Evolutionary conservation across 2,797 vertebrate genomes (phyloP), one percentile per base, ranked within the genome.

Genomic region (Diceros bicornis): DNA sequence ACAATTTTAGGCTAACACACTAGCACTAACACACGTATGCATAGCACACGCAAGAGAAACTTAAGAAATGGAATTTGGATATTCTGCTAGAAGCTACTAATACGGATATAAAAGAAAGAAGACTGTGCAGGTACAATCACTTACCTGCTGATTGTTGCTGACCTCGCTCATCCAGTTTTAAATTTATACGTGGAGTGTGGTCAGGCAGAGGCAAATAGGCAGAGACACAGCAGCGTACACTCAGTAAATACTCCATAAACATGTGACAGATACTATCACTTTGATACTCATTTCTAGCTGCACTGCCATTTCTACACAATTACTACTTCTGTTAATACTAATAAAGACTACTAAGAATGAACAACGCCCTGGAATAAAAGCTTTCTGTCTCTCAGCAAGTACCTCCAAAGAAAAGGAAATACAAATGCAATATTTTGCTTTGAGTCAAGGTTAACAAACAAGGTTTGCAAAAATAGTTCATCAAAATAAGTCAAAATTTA

Each of bases 401-500:
- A n/a, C n/a, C 16, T 50, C 21, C 69, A 64, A 59, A 83, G 14
- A 69, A 96, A 94, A 94, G 9, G 66, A 92, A 82, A 64, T 37
- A 12, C 6, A 81, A 83, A 62, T 32, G 14, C 7, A 32, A 55
- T 77, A 34, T 37, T 47, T 95, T 84, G 17, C 50, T 91, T 91
- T 72, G 21, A 92, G 29, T 79, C 64, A 50, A 79, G 27, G 29
- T 81, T 90, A 81, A 87, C 47, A 68, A 75, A 62, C 14, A 84
- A 81, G 18, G 0, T 55, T 96, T 93, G 17, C 34, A 68, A 32
- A 77, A 41, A 32, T 14, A 37, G 20, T 20, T 9, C 25, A 44
- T 92, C 50, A 86, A 90, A 88, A 47, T 64, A 32, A 94, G 41
- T 52, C 37, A 87, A 62, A 81, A 21, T 20, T 23, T 20, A 55